phyloP scores from a whole-genome alignment of 1,140 invertebrate genomes.

The Asbolus verrucosus region DNA sequence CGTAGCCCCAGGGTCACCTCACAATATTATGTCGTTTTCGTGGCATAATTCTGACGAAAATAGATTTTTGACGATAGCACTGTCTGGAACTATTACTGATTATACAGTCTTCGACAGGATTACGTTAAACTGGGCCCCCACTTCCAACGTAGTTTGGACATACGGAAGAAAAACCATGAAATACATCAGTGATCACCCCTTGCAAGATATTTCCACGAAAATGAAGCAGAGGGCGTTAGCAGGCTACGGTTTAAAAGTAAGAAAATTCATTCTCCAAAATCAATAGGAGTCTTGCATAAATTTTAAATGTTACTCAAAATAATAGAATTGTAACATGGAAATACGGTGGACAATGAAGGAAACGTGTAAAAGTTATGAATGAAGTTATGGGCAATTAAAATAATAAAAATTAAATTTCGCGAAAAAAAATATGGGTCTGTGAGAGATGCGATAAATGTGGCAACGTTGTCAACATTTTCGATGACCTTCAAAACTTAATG shows the following conservation, averaged over 20 bases:
- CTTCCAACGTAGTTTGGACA: constrained; percentile 80
- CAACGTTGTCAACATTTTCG: too few relatives aligned
- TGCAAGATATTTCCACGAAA: constrained; percentile 79
- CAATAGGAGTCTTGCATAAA: background rate
- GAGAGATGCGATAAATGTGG: too few relatives aligned
- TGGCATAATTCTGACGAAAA: constrained; percentile 88
- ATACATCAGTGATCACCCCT: constrained; percentile 63
- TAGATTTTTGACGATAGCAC: constrained; percentile 76
- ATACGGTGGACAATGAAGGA: too few relatives aligned
- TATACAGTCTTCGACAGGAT: constrained; percentile 85
- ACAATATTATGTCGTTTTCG: constrained; percentile 77
- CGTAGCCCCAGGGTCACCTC: constrained; percentile 69
- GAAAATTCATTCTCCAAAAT: background rate
- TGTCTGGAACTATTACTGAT: constrained; percentile 74
- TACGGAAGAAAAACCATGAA: constrained; percentile 77
- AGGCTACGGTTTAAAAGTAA: constrained; percentile 83
- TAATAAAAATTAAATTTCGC: too few relatives aligned
- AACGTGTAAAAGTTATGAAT: too few relatives aligned
- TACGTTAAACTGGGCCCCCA: constrained; percentile 81
- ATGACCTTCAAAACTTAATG: too few relatives aligned
- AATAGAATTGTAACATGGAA: too few relatives aligned
- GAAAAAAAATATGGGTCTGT: too few relatives aligned
- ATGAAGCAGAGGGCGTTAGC: constrained; percentile 79
- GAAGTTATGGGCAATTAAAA: too few relatives aligned
- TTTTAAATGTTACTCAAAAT: too few relatives aligned